phyloP scores from a whole-genome alignment of 2,113 vertebrate species.

The Pan troglodytes region NHGRI_mPanTro3-v2.1_pri NC_072403.2:46408501-46409000 shows the following conservation, averaged over 20 bases:
- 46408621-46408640: neutral
- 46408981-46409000: neutral
- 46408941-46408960: neutral
- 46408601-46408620: neutral
- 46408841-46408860: neutral
- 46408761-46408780: neutral
- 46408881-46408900: neutral
- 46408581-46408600: conserved; percentile 17
- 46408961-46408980: neutral
- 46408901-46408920: neutral
- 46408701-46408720: neutral
- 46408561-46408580: conserved; percentile 57
- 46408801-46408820: rapidly evolving
- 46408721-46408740: neutral
- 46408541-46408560: neutral
- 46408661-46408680: neutral
- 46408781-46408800: neutral
- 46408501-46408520: neutral
- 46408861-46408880: neutral
- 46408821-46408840: neutral
- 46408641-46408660: conserved; percentile 30
- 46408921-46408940: neutral
- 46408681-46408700: neutral
- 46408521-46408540: neutral
- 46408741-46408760: rapidly evolving